Evolutionary conservation across 2,888 invertebrate species (phyloP).

Genomic region (Coenonympha glycerion): DNA sequence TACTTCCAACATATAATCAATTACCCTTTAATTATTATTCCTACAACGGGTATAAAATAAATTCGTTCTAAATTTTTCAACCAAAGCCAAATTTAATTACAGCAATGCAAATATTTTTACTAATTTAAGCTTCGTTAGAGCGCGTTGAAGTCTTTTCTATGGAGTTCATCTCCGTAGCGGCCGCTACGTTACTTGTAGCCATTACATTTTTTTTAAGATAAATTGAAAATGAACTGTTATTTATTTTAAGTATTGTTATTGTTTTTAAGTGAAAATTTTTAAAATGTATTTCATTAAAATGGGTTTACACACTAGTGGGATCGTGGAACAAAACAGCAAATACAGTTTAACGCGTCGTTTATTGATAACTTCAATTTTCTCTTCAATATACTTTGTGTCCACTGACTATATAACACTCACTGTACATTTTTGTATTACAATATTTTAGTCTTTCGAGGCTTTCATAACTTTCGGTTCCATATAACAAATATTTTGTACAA

Average conservation of each 20-base stretch:
- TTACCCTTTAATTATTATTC: background rate
- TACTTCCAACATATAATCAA: background rate
- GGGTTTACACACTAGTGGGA: constrained; percentile 35
- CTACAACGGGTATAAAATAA: too few species aligned
- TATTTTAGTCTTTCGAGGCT: constrained; percentile 72
- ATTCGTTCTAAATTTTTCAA: too few species aligned
- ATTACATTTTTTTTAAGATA: background rate
- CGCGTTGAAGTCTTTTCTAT: constrained; percentile 47
- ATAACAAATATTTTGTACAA: constrained; percentile 77
- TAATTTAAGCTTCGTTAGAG: background rate
- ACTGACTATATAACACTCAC: constrained; percentile 77
- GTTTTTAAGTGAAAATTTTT: too few species aligned
- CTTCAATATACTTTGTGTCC: constrained; percentile 76
- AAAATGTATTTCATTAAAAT: background rate
- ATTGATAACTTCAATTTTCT: constrained; percentile 73
- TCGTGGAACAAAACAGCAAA: constrained; percentile 63
- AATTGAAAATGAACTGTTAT: background rate
- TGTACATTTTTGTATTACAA: constrained; percentile 76
- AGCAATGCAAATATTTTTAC: background rate
- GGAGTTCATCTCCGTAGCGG: constrained; percentile 5
- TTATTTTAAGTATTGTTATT: background rate
- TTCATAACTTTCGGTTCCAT: constrained; percentile 68
- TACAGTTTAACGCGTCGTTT: constrained; percentile 72
- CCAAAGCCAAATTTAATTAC: too few species aligned
- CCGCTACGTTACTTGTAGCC: background rate